phyloP scores from a whole-genome alignment of 1,140 invertebrate genomes.

The Steinernema feltiae region DNA sequence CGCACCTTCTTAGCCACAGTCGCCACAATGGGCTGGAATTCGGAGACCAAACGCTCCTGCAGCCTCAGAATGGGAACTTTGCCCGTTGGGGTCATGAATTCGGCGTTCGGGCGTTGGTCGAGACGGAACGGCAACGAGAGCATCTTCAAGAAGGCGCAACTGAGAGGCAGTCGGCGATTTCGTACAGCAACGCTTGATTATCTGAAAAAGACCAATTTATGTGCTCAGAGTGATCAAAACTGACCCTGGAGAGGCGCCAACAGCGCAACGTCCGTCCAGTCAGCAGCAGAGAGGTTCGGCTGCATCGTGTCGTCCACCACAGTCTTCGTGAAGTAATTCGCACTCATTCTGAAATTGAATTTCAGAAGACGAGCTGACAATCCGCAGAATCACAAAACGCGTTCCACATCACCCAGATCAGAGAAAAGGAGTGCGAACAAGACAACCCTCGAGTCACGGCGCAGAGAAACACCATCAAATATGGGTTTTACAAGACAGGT shows the following conservation, averaged over 20 bases:
- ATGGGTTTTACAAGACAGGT: no score
- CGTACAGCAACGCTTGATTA: conserved; percentile 52
- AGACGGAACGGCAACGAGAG: conserved; percentile 70
- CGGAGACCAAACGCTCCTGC: conserved; percentile 77
- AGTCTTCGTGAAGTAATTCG: conserved; percentile 14
- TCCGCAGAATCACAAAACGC: not conserved
- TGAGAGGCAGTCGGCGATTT: conserved; percentile 51
- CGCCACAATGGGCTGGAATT: conserved; percentile 81
- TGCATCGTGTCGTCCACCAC: conserved; percentile 30
- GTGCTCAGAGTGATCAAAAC: conserved; percentile 7
- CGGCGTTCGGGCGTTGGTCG: conserved; percentile 77
- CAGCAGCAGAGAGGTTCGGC: conserved; percentile 29
- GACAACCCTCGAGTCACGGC: no score
- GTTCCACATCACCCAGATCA: no score
- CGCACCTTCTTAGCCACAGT: conserved; percentile 75
- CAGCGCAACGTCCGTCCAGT: conserved; percentile 48
- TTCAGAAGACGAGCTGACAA: not conserved
- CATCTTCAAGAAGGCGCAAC: conserved; percentile 79
- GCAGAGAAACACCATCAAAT: no score
- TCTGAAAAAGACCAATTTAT: conserved; percentile 34
- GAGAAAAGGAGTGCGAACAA: no score
- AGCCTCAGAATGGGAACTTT: conserved; percentile 83
- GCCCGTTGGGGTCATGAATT: conserved; percentile 88
- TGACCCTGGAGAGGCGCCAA: conserved; percentile 47
- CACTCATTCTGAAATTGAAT: conserved; percentile 6